phyloP scores from a whole-genome alignment of 2,113 vertebrate species.

The Scytalopus superciliaris region DNA sequence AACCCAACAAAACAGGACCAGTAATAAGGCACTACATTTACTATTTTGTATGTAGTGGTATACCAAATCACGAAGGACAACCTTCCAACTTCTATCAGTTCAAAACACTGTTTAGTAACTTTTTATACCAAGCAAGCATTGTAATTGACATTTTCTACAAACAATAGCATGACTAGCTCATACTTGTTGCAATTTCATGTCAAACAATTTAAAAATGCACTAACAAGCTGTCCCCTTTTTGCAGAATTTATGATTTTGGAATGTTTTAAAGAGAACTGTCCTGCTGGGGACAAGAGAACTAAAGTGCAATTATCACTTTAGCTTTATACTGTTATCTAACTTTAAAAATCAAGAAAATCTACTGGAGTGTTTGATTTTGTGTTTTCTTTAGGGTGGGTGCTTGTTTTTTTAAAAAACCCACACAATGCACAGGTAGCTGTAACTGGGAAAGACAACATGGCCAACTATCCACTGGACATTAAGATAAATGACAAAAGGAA shows the following conservation, averaged over 20 bases:
- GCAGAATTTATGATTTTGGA: background rate
- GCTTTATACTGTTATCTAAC: background rate
- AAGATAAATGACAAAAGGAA: background rate
- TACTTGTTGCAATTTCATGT: background rate
- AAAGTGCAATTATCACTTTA: background rate
- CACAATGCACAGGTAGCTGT: background rate
- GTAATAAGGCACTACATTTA: background rate
- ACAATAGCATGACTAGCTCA: fast-evolving
- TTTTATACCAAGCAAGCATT: background rate
- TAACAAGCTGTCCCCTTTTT: too few species aligned
- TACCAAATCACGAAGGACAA: background rate
- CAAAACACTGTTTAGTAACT: background rate
- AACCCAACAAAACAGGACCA: background rate
- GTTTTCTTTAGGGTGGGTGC: background rate
- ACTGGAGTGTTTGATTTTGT: background rate
- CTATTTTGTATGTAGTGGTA: fast-evolving
- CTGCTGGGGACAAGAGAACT: background rate
- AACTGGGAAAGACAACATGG: background rate
- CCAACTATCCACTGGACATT: background rate
- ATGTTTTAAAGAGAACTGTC: background rate
- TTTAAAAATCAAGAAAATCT: background rate
- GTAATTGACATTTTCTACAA: fast-evolving
- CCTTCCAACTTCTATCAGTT: background rate
- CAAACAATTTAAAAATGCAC: background rate
- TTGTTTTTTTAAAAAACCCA: background rate